A percentile compares a stretch with the other conserved stretches of the same genome.
phyloP scores from a whole-genome alignment of 2,797 vertebrate genomes.

The Molossus molossus region DNA sequence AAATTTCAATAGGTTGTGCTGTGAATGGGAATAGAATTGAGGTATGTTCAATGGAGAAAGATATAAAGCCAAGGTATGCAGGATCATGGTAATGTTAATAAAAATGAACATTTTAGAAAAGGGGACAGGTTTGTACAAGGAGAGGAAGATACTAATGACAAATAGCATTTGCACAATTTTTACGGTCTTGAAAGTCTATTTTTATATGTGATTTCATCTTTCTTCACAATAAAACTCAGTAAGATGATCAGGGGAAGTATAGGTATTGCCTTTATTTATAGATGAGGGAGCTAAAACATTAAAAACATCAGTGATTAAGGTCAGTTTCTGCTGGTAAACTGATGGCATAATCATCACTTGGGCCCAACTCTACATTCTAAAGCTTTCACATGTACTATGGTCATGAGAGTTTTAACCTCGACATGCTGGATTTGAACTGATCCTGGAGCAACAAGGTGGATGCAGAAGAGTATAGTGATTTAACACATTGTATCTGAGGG shows the following conservation, averaged over 20 bases:
- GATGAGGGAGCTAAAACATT: not conserved
- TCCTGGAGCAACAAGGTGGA: not conserved
- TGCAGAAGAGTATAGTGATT: not conserved
- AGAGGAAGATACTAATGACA: not conserved
- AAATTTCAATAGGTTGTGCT: not conserved
- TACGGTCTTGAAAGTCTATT: not conserved
- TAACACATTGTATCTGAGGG: not conserved
- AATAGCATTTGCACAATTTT: not conserved
- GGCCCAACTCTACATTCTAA: not conserved
- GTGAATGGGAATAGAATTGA: not conserved
- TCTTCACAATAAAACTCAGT: not conserved
- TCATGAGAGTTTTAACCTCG: conserved; percentile 26
- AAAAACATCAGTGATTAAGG: not conserved
- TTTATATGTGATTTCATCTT: not conserved
- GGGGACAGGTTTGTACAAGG: not conserved
- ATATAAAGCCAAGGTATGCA: not conserved
- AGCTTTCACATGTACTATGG: not conserved
- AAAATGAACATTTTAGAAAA: conserved; percentile 42
- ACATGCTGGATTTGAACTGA: not conserved
- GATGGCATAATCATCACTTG: not conserved
- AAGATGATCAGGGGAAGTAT: not conserved
- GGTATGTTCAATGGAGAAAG: not conserved
- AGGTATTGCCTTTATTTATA: not conserved
- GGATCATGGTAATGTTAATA: not conserved
- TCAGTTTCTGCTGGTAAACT: not conserved